A percentile compares a stretch with the other conserved stretches of the same genome.
phyloP scores from a whole-genome alignment of 2,888 invertebrate species.

The Hipparchia sbordonii region DNA sequence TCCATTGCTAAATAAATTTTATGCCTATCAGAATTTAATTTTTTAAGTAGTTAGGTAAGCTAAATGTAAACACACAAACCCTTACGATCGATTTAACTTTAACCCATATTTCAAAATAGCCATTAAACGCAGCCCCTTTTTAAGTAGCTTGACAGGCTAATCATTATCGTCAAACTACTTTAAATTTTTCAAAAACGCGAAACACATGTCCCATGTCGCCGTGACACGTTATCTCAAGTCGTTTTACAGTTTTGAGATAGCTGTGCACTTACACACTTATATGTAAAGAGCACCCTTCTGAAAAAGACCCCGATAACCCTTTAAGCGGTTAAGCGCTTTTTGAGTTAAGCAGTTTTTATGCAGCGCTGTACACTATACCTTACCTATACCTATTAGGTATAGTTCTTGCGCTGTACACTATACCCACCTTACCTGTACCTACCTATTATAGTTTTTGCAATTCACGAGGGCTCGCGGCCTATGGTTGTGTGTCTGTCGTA shows the following conservation, averaged over 20 bases:
- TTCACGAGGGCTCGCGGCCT: no score
- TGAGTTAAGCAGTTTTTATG: no score
- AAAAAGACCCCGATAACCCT: not conserved
- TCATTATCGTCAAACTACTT: constrained; percentile 53
- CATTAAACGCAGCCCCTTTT: constrained; percentile 36
- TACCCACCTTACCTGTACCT: no score
- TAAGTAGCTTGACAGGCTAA: constrained; percentile 51
- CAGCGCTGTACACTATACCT: not conserved
- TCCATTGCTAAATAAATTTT: not conserved
- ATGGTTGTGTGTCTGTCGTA: no score
- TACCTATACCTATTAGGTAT: no score
- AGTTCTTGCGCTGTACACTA: not conserved
- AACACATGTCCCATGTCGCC: constrained; percentile 59
- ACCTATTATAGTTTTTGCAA: not conserved
- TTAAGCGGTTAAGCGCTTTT: constrained; percentile 33
- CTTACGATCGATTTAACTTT: not conserved
- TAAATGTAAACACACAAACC: not conserved
- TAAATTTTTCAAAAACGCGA: constrained; percentile 56
- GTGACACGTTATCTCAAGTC: constrained; percentile 50
- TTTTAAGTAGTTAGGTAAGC: not conserved
- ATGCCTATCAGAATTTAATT: not conserved
- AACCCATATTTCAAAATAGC: constrained; percentile 33
- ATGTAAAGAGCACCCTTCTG: constrained; percentile 41
- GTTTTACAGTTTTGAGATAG: constrained; percentile 44
- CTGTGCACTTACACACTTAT: constrained; percentile 52